phyloP scores from a whole-genome alignment of 2,797 vertebrate species.

The Oreochromis grahami region DNA sequence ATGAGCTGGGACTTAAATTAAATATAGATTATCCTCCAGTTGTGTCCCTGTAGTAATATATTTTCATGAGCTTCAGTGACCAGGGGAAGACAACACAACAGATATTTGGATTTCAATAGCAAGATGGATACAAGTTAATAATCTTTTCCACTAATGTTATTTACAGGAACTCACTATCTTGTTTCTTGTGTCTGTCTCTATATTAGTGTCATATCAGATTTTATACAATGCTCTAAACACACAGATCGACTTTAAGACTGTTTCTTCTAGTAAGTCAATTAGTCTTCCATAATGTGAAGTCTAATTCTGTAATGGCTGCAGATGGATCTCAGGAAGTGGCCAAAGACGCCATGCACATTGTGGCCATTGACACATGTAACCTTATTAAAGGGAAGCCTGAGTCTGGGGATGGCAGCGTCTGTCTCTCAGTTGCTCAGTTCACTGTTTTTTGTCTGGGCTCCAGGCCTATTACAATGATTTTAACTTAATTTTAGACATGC shows the following conservation, averaged over 20 bases:
- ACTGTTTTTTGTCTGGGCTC: not conserved
- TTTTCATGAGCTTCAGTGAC: conserved; percentile 16
- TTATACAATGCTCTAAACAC: not conserved
- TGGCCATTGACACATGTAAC: conserved; percentile 54
- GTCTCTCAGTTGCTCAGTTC: not conserved
- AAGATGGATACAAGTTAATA: conserved; percentile 9
- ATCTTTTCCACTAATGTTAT: conserved; percentile 27
- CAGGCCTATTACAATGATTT: not conserved
- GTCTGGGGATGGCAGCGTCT: not conserved
- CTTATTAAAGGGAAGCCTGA: conserved; percentile 23
- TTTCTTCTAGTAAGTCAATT: conserved; percentile 45
- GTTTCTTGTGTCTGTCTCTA: conserved; percentile 28
- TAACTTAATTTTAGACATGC: not conserved
- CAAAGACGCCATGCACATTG: conserved; percentile 33
- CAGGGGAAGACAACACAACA: not conserved
- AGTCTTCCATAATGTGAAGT: conserved; percentile 38
- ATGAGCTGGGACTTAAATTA: conserved; percentile 17
- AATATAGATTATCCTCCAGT: conserved; percentile 25
- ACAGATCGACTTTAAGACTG: conserved; percentile 25
- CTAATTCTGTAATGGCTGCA: conserved; percentile 58
- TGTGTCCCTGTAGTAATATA: conserved; percentile 15
- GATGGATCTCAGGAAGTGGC: conserved; percentile 49
- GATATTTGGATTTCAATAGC: conserved; percentile 17
- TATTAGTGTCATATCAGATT: conserved; percentile 53
- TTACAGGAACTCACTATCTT: conserved; percentile 42